Evolutionary conservation across 2,888 invertebrate genomes (phyloP), one percentile per base, ranked within the genome.

Genomic region (Rhagonycha lutea): DNA sequence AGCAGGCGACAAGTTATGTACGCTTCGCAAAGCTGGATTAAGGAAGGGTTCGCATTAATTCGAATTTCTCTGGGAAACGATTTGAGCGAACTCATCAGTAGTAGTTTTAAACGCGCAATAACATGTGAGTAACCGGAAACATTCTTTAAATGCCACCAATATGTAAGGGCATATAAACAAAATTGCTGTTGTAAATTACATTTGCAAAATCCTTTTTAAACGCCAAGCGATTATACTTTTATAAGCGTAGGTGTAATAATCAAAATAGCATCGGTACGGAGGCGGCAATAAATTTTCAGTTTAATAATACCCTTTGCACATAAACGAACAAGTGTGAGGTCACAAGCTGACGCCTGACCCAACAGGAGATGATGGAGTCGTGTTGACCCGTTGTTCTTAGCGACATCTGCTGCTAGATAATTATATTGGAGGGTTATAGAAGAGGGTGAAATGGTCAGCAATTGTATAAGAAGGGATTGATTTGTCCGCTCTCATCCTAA

Each of bases 341-440:
- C 86, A 86, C 88, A 88, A 87, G 87, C 88, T 88, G 88, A 87
- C 88, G 88, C 87, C 80, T 73, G 80, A 79, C 78, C 79, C 76
- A 75, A 74, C 75, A 75, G 76, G 79, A 83, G 82, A 83, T 84
- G 86, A 85, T 85, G 84, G 85, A 86, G 86, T 86, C 84, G 83
- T 82, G 84, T 83, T 86, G 85, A 86, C 85, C 86, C 85, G 82
- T 80, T 74, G 77, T 72, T 75, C 75, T 78, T 79, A 84, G 86
- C 86, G 85, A 85, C 86, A 84, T 84, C 83, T 85, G 85, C 83
- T 79, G 77, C 81, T 79, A 85, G 85, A 85, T 85, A 86, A 86
- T 86, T 86, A 86, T 84, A 83, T 80, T 80, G 81, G 79, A 83
- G 82, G 84, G 81, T 74, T 80, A 76, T 74, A 29, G 72, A 69